Conservation (phyloP, 2,797 vertebrate species). For the Acanthis flammea region DNA sequence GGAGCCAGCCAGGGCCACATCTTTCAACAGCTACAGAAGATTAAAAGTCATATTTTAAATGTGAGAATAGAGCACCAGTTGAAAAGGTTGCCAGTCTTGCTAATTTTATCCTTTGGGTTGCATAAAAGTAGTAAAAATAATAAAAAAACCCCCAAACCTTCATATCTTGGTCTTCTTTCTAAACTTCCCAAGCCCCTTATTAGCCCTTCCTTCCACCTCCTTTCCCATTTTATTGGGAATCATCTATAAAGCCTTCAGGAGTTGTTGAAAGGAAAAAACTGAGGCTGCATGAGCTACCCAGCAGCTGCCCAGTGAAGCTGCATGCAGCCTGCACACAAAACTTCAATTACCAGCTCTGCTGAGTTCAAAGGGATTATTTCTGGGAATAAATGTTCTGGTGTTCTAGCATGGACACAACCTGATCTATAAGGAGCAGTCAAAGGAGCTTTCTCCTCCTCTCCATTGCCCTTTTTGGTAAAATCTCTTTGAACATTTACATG, state of each 20-base stretch:
- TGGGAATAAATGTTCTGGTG: background rate
- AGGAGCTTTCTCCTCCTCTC: background rate
- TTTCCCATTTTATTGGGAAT: background rate
- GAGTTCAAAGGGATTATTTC: conserved; percentile 12
- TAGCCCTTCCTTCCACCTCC: background rate
- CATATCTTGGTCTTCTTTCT: background rate
- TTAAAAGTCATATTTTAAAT: conserved; percentile 1
- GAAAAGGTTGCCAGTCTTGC: background rate
- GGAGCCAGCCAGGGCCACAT: background rate
- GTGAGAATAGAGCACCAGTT: background rate
- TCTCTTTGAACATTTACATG: background rate
- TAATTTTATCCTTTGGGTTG: background rate
- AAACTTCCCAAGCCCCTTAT: background rate
- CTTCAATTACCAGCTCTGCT: background rate
- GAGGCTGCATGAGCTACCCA: background rate
- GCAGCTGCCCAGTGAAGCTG: background rate
- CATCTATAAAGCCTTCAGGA: background rate
- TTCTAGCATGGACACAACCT: background rate
- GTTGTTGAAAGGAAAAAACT: background rate
- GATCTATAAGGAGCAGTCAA: background rate
- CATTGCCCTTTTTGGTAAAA: background rate
- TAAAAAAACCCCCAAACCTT: background rate
- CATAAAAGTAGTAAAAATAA: background rate
- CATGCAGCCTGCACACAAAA: background rate
- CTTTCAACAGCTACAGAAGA: conserved; percentile 22